Evolutionary conservation across 2,113 vertebrate species (phyloP), one percentile per base, ranked within the genome.

Genomic region (Uropsilus gracilis): DNA sequence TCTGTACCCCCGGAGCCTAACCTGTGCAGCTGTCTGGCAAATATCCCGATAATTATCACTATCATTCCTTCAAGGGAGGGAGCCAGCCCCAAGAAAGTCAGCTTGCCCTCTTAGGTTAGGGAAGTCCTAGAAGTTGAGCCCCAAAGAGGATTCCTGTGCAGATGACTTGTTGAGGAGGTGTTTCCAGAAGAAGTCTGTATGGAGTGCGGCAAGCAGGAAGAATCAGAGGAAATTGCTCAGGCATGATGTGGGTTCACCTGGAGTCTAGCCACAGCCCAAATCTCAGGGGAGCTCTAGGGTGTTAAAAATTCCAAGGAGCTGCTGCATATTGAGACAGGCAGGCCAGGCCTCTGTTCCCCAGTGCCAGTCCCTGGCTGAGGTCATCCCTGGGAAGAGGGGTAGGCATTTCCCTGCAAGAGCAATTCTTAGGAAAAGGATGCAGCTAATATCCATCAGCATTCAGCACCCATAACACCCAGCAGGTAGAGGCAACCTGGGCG

Each of bases 401-500:
- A 59, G 57, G 59, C 69, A 75, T 26, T 34, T 64, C 73, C n/a
- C 46, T 44, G 17, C 12, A 39, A 39, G 46, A 95, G 61, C 17
- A 17, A 17, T 24, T 88, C 55, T 83, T 48, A 73, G 85, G 68
- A 68, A 34, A 1, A n/a, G 20, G 22, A 22, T 55, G 37, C 18
- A 39, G n/a, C 24, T 50, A 69, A 69, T 28, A 76, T n/a, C n/a
- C 6, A 0, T 5, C 0, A 1, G 12, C 10, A 37, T 57, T 32
- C 20, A 50, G 77, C 1, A 26, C 55, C 28, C 48, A 24, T 1
- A n/a, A 28, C 11, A 30, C 0, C 0, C 2, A 1, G 24, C 1
- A 63, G 24, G 42, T 9, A 53, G 59, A 63, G 20, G 22, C 20
- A 14, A 32, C 30, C 30, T 5, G 7, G 16, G 46, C 48, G 72